These are phyloP conservation scores for Drosophila pallidifrons DNA, from an alignment of 1,140 invertebrate genomes.

Conservation along the genomic window DNA sequence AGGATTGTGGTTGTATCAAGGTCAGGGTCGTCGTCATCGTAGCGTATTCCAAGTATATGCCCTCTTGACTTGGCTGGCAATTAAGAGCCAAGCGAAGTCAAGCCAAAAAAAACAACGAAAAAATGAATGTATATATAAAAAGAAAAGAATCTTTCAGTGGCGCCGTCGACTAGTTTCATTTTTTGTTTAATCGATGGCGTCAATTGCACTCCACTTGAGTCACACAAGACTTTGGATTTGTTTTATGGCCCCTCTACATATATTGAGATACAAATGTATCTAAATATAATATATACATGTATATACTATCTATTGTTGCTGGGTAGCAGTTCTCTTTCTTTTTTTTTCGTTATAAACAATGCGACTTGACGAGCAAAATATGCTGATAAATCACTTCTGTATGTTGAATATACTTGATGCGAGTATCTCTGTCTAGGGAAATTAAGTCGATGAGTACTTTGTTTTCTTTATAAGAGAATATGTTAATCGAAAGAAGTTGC, in stretches of 20 bases:
- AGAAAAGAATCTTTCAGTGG: slow-evolving; percentile 9
- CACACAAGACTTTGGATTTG: slow-evolving; percentile 16
- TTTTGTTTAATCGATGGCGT: slow-evolving; percentile 79
- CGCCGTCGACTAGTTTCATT: slow-evolving; percentile 2
- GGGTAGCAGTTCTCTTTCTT: background rate
- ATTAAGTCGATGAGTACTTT: too few species aligned
- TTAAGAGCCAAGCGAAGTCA: slow-evolving; percentile 6
- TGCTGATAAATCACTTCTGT: slow-evolving; percentile 9
- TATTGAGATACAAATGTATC: slow-evolving; percentile 33
- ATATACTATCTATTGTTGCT: background rate
- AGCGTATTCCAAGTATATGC: background rate
- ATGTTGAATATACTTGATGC: background rate
- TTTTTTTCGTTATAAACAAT: slow-evolving; percentile 3
- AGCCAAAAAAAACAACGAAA: background rate
- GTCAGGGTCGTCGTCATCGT: slow-evolving; percentile 8
- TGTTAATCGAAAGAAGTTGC: too few species aligned
- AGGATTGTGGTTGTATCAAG: background rate
- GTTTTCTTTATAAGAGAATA: too few species aligned
- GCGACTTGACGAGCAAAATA: background rate
- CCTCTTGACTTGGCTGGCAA: slow-evolving; percentile 9
- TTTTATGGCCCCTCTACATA: slow-evolving; percentile 4
- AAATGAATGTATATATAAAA: background rate
- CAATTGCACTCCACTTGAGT: slow-evolving; percentile 66
- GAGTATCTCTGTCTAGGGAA: background rate
- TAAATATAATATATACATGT: background rate